A percentile compares a stretch with the other conserved stretches of the same genome.
Evolutionary conservation across 2,113 vertebrate genomes (phyloP).

Genomic region (Saccopteryx bilineata): DNA sequence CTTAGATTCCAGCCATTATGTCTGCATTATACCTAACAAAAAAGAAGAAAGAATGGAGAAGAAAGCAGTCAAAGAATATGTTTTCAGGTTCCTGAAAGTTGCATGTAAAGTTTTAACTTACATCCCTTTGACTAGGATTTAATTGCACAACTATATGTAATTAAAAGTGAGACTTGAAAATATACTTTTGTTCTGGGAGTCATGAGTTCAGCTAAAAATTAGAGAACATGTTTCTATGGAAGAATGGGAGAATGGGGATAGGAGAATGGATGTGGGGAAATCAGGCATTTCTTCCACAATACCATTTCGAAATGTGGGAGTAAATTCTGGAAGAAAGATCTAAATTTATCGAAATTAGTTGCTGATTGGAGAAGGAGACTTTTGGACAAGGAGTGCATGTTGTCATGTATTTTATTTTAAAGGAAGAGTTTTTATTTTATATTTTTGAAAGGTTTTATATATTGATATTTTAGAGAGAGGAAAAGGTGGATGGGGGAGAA

Average conservation of each 20-base stretch:
- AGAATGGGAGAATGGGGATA: neutral
- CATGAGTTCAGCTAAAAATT: neutral
- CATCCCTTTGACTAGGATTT: neutral
- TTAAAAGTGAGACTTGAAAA: neutral
- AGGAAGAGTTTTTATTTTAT: no score
- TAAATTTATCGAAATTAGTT: neutral
- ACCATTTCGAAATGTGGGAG: neutral
- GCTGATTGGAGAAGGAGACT: neutral
- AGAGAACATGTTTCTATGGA: neutral
- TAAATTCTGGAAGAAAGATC: neutral
- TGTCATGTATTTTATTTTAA: neutral
- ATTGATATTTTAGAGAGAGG: no score
- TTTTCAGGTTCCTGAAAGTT: conserved; percentile 15
- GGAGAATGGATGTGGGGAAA: neutral
- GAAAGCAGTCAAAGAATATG: neutral
- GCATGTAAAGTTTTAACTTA: neutral
- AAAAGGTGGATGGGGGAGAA: no score
- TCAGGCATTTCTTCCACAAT: neutral
- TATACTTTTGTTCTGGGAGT: neutral
- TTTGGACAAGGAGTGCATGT: neutral
- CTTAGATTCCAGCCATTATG: neutral
- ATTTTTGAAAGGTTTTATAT: no score
- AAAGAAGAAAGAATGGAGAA: neutral
- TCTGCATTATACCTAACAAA: neutral
- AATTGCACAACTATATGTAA: neutral